These are phyloP conservation scores for Aporophyla lueneburgensis DNA, from an alignment of 2,888 invertebrate species.

Conservation along the genomic window DNA sequence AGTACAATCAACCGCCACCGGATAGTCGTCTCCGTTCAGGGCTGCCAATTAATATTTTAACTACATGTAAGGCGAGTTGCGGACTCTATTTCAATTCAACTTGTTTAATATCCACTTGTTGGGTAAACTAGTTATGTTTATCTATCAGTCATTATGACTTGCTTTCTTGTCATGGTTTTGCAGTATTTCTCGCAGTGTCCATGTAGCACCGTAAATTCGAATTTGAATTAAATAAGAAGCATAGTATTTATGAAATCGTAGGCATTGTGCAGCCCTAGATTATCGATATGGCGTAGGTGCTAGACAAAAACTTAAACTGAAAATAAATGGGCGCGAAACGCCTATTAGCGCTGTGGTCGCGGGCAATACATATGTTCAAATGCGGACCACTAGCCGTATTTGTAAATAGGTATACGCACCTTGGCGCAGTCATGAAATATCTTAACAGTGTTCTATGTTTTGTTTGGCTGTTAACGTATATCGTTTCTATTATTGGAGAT, in stretches of 20 bases:
- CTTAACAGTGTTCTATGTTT: conserved; percentile 23
- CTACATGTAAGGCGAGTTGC: conserved; percentile 73
- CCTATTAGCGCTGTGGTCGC: conserved; percentile 79
- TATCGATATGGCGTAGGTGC: conserved; percentile 80
- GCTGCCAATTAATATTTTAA: conserved; percentile 86
- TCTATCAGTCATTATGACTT: conserved; percentile 61
- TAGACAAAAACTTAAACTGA: conserved; percentile 85
- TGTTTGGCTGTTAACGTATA: conserved; percentile 8
- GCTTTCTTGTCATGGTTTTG: conserved; percentile 44
- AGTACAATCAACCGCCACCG: conserved; percentile 91
- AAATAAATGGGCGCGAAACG: conserved; percentile 84
- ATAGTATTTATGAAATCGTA: background rate
- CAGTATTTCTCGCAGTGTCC: conserved; percentile 6
- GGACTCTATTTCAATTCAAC: conserved; percentile 71
- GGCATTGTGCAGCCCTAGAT: conserved; percentile 75
- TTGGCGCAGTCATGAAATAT: conserved; percentile 61
- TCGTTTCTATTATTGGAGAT: conserved; percentile 10
- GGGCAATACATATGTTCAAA: conserved; percentile 75
- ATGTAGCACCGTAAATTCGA: background rate
- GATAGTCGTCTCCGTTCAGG: conserved; percentile 86
- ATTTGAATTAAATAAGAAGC: background rate
- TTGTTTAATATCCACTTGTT: conserved; percentile 70
- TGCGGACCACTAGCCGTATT: conserved; percentile 79
- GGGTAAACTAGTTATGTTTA: conserved; percentile 71
- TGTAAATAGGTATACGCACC: conserved; percentile 79